Percentiles rank a stretch among this genome's conserved stretches.
phyloP scores from a whole-genome alignment of 64 coral and sea anemone genomes.

The Hydrozoanthus tunicans region DNA sequence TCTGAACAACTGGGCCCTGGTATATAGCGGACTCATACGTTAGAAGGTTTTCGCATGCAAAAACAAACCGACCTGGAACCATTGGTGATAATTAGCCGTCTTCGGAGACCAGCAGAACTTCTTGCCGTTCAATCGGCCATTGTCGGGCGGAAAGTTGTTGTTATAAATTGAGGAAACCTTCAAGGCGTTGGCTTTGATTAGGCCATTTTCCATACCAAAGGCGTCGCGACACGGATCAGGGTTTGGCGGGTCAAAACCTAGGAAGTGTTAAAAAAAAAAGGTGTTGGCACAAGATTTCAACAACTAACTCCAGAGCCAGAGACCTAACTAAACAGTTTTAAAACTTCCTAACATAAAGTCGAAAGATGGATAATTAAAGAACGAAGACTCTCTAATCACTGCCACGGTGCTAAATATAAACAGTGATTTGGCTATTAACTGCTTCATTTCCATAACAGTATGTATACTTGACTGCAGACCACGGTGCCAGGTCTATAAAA shows the following conservation, averaged over 20 bases:
- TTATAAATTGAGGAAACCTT: constrained; percentile 3
- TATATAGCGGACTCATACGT: neutral
- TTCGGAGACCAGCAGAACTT: neutral
- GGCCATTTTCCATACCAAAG: constrained; percentile 19
- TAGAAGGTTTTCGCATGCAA: neutral
- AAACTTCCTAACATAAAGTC: no score
- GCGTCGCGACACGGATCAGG: constrained; percentile 32
- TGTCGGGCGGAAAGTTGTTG: neutral
- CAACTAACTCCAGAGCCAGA: no score
- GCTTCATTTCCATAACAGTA: no score
- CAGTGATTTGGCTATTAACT: no score
- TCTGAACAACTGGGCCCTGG: neutral
- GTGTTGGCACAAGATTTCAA: neutral
- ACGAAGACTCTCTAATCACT: no score
- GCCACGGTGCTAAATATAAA: no score
- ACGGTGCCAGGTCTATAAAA: no score
- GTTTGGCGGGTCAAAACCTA: constrained; percentile 36
- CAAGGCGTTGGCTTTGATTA: neutral
- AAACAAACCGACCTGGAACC: constrained; percentile 7
- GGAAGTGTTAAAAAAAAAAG: neutral
- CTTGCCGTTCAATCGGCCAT: constrained; percentile 26
- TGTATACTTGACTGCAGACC: no score
- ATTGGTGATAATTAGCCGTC: constrained; percentile 12
- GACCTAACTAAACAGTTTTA: no score
- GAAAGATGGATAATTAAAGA: no score